Evolutionary conservation across 2,797 vertebrate species (phyloP).

Genomic region (Masticophis lateralis): DNA sequence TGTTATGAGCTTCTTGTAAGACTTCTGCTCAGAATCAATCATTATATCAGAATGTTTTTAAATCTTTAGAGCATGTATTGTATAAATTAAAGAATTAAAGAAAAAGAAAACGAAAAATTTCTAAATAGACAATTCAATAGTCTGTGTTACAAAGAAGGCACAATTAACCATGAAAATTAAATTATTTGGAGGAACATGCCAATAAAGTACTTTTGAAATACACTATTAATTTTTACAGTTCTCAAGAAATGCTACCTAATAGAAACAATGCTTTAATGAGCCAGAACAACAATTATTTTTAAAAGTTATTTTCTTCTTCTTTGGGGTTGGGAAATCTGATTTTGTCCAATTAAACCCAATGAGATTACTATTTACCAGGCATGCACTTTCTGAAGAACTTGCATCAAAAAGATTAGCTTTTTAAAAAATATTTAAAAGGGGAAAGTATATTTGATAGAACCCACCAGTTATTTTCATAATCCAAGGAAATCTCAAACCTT

Average conservation of each 20-base stretch:
- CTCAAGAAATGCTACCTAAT: conserved; percentile 67
- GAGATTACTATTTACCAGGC: conserved; percentile 45
- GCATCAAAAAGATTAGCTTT: conserved; percentile 42
- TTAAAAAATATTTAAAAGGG: conserved; percentile 45
- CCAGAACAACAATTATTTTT: conserved; percentile 69
- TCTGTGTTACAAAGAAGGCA: conserved; percentile 38
- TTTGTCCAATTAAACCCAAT: conserved; percentile 59
- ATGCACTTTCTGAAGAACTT: conserved; percentile 47
- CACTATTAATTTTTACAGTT: conserved; percentile 69
- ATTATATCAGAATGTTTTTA: not conserved
- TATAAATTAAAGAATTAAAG: conserved; percentile 10
- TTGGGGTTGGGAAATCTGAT: conserved; percentile 57
- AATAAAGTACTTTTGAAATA: conserved; percentile 72
- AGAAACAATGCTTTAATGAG: conserved; percentile 68
- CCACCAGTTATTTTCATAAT: conserved; percentile 42
- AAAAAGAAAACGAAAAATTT: conserved; percentile 36
- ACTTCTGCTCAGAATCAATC: not conserved
- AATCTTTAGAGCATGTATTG: not conserved
- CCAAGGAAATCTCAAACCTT: conserved; percentile 43
- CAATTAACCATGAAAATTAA: conserved; percentile 62
- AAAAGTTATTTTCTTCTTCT: conserved; percentile 53
- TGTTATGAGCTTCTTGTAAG: not conserved
- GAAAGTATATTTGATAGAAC: conserved; percentile 8
- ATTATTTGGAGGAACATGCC: conserved; percentile 65
- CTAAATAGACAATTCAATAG: conserved; percentile 30